Evolutionary conservation across 2,113 vertebrate species (phyloP).

Genomic region (Cinclus mexicanus): DNA sequence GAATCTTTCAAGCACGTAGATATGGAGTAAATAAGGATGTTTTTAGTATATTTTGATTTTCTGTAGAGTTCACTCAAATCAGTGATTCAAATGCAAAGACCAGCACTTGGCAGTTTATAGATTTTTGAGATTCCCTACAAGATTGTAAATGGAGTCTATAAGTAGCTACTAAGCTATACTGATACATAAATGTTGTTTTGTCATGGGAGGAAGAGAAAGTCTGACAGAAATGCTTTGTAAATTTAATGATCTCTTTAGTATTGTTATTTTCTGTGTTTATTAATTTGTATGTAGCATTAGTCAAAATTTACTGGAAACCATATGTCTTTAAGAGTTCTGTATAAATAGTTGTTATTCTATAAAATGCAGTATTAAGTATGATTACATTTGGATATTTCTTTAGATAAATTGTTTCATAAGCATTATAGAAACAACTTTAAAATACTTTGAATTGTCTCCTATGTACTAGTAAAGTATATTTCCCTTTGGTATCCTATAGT

Average conservation of each 20-base stretch:
- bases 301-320: background rate
- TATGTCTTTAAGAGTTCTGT: background rate
- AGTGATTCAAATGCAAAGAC: background rate
- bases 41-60: slow-evolving; percentile 13
- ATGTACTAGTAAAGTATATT: background rate
- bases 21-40: background rate
- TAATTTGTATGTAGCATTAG: background rate
- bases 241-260: background rate
- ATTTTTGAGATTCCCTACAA: slow-evolving; percentile 6
- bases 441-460: background rate
- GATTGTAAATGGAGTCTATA: background rate
- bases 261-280: background rate
- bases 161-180: background rate
- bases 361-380: background rate
- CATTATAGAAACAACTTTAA: background rate
- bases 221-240: background rate
- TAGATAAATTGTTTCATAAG: background rate
- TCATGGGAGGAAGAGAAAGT: background rate
- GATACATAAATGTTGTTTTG: background rate
- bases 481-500: background rate
- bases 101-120: background rate
- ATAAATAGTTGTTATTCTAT: background rate
- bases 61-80: background rate
- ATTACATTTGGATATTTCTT: background rate
- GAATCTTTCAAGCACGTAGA: background rate